Evolutionary conservation across 2,888 invertebrate genomes (phyloP).

Genomic region (Falcaria lacertinaria): DNA sequence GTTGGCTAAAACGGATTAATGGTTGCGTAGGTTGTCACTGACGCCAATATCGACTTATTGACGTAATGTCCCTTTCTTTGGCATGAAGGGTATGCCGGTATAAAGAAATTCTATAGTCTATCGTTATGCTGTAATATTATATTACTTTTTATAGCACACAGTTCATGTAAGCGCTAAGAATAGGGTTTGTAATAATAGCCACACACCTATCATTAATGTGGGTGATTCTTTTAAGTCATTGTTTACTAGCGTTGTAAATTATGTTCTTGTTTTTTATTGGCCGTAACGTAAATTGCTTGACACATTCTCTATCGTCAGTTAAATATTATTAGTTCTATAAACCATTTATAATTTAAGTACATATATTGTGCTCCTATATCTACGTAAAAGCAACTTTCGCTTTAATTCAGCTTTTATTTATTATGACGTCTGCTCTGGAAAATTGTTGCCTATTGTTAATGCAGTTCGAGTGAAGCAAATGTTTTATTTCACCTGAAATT

Average conservation of each 20-base stretch:
- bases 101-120: background rate
- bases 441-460: too few relatives aligned
- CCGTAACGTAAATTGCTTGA: background rate
- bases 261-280: background rate
- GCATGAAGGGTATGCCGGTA: slow-evolving; percentile 15
- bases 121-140: background rate
- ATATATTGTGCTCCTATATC: too few relatives aligned
- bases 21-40: slow-evolving; percentile 24
- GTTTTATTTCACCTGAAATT: too few relatives aligned
- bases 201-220: background rate
- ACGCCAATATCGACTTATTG: slow-evolving; percentile 27
- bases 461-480: too few relatives aligned
- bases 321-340: too few relatives aligned
- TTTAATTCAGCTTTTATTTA: too few relatives aligned
- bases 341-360: too few relatives aligned
- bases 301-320: background rate
- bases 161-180: background rate
- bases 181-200: background rate
- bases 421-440: too few relatives aligned
- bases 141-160: too few relatives aligned
- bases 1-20: slow-evolving; percentile 24
- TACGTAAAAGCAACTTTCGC: too few relatives aligned
- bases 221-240: background rate
- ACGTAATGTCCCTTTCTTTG: slow-evolving; percentile 26
- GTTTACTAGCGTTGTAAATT: background rate